A percentile compares a stretch with the other conserved stretches of the same genome.
phyloP scores from a whole-genome alignment of 2,113 vertebrate species.

The Thryonomys swinderianus region DNA sequence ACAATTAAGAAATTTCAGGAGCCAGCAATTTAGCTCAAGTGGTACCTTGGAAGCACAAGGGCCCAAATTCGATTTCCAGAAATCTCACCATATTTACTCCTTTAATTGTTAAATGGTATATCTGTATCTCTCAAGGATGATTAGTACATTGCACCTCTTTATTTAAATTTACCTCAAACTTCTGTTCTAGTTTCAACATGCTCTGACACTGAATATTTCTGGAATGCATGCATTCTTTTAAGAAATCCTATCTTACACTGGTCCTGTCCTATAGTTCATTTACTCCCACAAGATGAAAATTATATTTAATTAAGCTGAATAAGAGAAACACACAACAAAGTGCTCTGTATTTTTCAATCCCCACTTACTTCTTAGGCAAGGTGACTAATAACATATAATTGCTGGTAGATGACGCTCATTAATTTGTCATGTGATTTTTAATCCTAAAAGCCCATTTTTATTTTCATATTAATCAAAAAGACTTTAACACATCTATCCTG shows the following conservation, averaged over 20 bases:
- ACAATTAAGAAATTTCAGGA: too few relatives aligned
- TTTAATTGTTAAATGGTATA: background rate
- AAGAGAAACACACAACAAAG: constrained; percentile 33
- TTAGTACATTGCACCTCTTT: background rate
- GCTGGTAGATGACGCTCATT: background rate
- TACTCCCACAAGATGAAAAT: constrained; percentile 41
- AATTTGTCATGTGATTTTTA: constrained; percentile 7
- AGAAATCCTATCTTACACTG: background rate
- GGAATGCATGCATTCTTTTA: background rate
- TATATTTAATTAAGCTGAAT: constrained; percentile 58
- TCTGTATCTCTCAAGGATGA: background rate
- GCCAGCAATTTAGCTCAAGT: too few relatives aligned
- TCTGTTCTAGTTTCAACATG: constrained; percentile 7
- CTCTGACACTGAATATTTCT: background rate
- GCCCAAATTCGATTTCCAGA: too few relatives aligned
- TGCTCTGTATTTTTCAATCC: background rate
- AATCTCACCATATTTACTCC: background rate
- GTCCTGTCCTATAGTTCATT: constrained; percentile 3
- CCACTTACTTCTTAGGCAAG: background rate
- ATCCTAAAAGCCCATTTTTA: constrained; percentile 12
- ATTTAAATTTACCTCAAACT: constrained; percentile 18
- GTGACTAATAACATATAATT: constrained; percentile 43
- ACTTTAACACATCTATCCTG: background rate
- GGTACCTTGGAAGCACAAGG: too few relatives aligned
- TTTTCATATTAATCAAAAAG: constrained; percentile 25